Evolutionary conservation across 2,888 invertebrate species (phyloP).

Genomic region (Sesia bembeciformis): DNA sequence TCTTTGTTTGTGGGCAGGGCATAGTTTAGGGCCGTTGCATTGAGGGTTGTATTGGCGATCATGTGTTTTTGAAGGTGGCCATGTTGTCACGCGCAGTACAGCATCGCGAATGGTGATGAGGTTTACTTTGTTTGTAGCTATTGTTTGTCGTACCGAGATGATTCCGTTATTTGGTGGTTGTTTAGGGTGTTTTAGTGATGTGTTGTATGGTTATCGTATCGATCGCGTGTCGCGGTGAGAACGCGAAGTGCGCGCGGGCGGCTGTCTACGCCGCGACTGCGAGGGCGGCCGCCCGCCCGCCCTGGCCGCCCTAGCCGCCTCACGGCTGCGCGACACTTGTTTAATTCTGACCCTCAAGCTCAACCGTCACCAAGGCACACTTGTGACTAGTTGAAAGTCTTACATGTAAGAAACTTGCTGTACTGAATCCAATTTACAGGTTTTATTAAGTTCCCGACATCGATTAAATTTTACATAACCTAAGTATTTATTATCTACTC

Average conservation of each 20-base stretch:
- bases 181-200: background rate
- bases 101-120: slow-evolving; percentile 25
- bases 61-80: slow-evolving; percentile 52
- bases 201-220: background rate
- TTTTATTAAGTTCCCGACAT: too few relatives aligned
- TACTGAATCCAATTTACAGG: too few relatives aligned
- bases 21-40: slow-evolving; percentile 26
- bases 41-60: slow-evolving; percentile 29
- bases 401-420: background rate
- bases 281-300: slow-evolving; percentile 27
- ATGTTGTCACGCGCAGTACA: slow-evolving; percentile 20
- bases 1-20: slow-evolving; percentile 16
- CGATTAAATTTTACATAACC: too few relatives aligned
- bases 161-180: background rate
- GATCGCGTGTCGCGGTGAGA: slow-evolving; percentile 22
- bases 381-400: slow-evolving; percentile 22
- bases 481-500: too few relatives aligned
- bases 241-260: slow-evolving; percentile 47
- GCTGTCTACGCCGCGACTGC: slow-evolving; percentile 67
- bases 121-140: background rate
- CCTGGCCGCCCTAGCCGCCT: slow-evolving; percentile 19
- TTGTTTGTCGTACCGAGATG: background rate
- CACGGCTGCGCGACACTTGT: slow-evolving; percentile 46
- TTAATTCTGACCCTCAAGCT: slow-evolving; percentile 35
- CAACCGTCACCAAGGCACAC: slow-evolving; percentile 34